Conservation (phyloP, 2,113 vertebrate genomes). For the Oreocharis arfaki region DNA sequence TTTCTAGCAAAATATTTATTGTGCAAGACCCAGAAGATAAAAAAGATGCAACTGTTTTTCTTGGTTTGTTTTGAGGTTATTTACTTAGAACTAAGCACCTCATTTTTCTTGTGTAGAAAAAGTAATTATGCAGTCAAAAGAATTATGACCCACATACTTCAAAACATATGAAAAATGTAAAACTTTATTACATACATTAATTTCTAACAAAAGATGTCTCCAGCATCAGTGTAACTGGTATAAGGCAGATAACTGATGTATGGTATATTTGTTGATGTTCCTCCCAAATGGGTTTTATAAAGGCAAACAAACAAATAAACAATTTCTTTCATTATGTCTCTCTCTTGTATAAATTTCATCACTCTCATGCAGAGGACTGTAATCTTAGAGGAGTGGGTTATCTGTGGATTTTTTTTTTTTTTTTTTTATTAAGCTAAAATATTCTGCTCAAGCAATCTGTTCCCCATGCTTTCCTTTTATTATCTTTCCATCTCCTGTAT, state of each 20-base stretch:
- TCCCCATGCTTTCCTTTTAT: background rate
- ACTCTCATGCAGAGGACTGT: conserved; percentile 4
- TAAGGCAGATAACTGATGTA: conserved; percentile 77
- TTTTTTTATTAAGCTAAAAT: conserved; percentile 12
- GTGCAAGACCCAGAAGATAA: conserved; percentile 64
- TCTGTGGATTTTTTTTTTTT: background rate
- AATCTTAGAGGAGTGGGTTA: background rate
- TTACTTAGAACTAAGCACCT: conserved; percentile 80
- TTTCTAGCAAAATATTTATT: conserved; percentile 75
- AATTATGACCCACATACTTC: conserved; percentile 80
- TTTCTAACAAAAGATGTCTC: conserved; percentile 79
- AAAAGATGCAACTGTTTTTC: conserved; percentile 74
- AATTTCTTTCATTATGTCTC: conserved; percentile 73
- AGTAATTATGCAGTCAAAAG: conserved; percentile 84
- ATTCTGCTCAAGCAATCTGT: conserved; percentile 10
- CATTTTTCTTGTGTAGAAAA: conserved; percentile 82
- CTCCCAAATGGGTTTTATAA: conserved; percentile 80
- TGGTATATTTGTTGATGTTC: conserved; percentile 62
- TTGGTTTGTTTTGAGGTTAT: conserved; percentile 79
- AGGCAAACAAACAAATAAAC: conserved; percentile 81
- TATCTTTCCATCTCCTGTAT: background rate
- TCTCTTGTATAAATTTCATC: conserved; percentile 71
- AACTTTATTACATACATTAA: conserved; percentile 84
- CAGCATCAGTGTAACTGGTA: conserved; percentile 71
- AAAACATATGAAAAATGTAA: conserved; percentile 86